These are phyloP conservation scores for Diabrotica balteata DNA, from an alignment of 2,888 invertebrate genomes.

Conservation along the genomic window DNA sequence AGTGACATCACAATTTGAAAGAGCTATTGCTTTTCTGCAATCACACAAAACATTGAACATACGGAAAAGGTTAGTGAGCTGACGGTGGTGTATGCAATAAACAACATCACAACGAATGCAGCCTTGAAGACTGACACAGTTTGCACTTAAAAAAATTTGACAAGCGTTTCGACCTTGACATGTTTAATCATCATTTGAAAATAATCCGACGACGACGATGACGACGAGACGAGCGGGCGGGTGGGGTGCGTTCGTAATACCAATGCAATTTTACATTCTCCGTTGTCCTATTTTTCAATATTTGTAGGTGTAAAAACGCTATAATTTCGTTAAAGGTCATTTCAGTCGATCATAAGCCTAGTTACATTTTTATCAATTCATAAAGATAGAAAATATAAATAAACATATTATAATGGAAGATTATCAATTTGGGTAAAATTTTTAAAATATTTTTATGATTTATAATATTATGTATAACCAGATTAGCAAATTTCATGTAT, in stretches of 20 bases:
- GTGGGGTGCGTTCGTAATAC: slow-evolving; percentile 4
- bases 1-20: too few species aligned
- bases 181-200: slow-evolving; percentile 32
- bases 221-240: background rate
- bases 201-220: slow-evolving; percentile 3
- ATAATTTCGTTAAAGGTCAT: background rate
- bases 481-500: too few species aligned
- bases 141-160: slow-evolving; percentile 31
- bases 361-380: too few species aligned
- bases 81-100: background rate
- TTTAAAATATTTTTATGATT: too few species aligned
- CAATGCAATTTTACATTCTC: slow-evolving; percentile 21
- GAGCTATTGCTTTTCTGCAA: too few species aligned
- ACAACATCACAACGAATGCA: background rate
- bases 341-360: too few species aligned
- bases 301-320: slow-evolving; percentile 12
- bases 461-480: too few species aligned
- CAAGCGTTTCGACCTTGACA: slow-evolving; percentile 29
- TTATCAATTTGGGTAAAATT: too few species aligned
- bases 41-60: too few species aligned
- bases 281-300: slow-evolving; percentile 19
- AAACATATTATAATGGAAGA: too few species aligned
- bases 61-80: too few species aligned
- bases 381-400: too few species aligned
- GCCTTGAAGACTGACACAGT: slow-evolving; percentile 25